Conservation (phyloP, 2,113 vertebrate species). For the Prietella phreatophila region DNA sequence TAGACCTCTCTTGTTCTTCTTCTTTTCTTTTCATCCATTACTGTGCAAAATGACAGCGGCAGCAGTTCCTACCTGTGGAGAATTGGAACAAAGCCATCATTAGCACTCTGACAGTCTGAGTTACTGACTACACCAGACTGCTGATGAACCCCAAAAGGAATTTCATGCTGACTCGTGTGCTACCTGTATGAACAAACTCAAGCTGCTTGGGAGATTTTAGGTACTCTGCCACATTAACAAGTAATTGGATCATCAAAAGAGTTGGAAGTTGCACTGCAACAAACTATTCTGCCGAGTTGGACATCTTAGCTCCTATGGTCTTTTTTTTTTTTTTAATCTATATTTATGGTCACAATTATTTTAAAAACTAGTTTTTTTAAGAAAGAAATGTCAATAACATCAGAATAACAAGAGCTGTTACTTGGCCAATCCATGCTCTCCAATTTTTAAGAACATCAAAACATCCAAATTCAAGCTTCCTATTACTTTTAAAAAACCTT, state of each 20-base stretch:
- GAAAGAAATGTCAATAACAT: neutral
- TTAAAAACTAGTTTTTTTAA: too few species aligned
- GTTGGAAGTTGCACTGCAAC: conserved; percentile 26
- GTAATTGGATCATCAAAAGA: conserved; percentile 48
- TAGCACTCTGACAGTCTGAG: conserved; percentile 43
- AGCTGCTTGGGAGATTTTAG: conserved; percentile 45
- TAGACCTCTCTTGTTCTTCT: conserved; percentile 43
- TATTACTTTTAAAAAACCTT: neutral
- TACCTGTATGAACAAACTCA: conserved; percentile 41
- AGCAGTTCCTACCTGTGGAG: conserved; percentile 48
- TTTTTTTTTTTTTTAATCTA: neutral
- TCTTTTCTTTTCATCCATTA: conserved; percentile 38
- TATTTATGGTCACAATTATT: conserved; percentile 15
- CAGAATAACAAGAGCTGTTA: neutral
- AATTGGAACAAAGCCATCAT: conserved; percentile 40
- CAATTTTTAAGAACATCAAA: neutral
- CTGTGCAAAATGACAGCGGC: conserved; percentile 55
- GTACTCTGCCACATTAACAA: conserved; percentile 59
- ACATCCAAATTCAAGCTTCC: neutral
- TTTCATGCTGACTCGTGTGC: conserved; percentile 54
- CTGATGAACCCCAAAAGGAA: conserved; percentile 48
- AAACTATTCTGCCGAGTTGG: neutral
- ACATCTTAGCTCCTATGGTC: neutral
- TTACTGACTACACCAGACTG: conserved; percentile 42
- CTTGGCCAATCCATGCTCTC: neutral